Base-by-base conservation (phyloP, 2,113 vertebrate genomes). In the Rostratula benghalensis region DNA sequence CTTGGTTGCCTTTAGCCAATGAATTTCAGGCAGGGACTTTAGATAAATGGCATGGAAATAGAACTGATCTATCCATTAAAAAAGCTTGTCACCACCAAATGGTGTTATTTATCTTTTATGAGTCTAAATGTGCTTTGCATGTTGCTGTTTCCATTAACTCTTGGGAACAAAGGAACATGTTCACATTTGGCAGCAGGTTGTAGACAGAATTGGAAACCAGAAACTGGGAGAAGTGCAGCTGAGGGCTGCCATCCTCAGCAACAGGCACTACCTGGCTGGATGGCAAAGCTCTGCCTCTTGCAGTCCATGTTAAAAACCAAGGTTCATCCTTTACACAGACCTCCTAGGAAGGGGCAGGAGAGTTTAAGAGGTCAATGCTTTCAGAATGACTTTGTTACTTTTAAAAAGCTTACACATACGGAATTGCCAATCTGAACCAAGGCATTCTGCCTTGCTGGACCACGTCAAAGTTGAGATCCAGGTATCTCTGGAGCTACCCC, bases 81-180 rank as follows among this genome's bases (percentile, higher is more conserved):
- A 93, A 83, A 97, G 78, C 53, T 76, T 60, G 35, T 88, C 75
- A 65, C 60, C 80, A 90, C 75, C 83, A 96, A 94, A 97, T 97
- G 87, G 90, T 87, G 90, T 94, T 95, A 97, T 95, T 92, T 94
- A 97, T 96, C 89, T 97, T 97, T 98, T 96, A 97, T 97, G 94
- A 97, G 85, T 63, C 90, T 92, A 96, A 97, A 97, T 97, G 95
- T 96, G 90, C 63, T 97, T 96, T 96, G 30, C 69, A 37, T 95
- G 91, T 95, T 95, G 84, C 87, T 86, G 81, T 89, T 96, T 87
- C 91, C 88, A 96, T 97, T 96, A 97, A 94, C 89, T 97, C 84
- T 75, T n/a, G 75, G 87, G 83, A 89, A 82, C 89, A 91, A 95
- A 97, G 67, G 61, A 91, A 96, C 94, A 60, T 5, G 16, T 53